Conservation (phyloP, 2,888 invertebrate genomes). For the Orthosia gothica region DNA sequence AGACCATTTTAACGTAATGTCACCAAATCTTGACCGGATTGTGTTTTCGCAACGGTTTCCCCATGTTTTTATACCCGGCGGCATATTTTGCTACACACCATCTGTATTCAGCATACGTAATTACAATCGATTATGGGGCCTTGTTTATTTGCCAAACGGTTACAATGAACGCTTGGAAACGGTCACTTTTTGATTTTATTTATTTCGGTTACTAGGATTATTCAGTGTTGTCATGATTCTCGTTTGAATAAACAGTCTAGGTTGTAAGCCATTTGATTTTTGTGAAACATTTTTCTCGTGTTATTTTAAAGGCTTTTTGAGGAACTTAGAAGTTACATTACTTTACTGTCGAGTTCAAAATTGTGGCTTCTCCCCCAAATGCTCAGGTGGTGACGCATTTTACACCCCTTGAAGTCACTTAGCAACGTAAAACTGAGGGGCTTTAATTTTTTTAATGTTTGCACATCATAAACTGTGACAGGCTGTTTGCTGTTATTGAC, state of each 20-base stretch:
- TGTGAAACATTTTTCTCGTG: not conserved
- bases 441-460: conserved; percentile 48
- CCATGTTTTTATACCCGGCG: conserved; percentile 80
- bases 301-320: not conserved
- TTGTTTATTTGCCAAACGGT: conserved; percentile 64
- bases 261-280: not conserved
- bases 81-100: conserved; percentile 80
- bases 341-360: conserved; percentile 26
- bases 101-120: conserved; percentile 77
- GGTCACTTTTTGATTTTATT: conserved; percentile 31
- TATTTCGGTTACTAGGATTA: conserved; percentile 2
- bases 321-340: conserved; percentile 28
- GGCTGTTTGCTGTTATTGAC: conserved; percentile 30
- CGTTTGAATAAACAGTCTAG: not conserved
- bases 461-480: conserved; percentile 44
- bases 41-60: conserved; percentile 79
- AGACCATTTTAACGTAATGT: conserved; percentile 67
- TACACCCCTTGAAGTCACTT: conserved; percentile 64
- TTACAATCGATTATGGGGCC: conserved; percentile 78
- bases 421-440: conserved; percentile 60
- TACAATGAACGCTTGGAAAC: conserved; percentile 27
- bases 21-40: conserved; percentile 75
- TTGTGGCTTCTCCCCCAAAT: conserved; percentile 52
- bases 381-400: conserved; percentile 59
- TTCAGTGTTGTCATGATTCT: conserved; percentile 30